Evolutionary conservation across 1,140 invertebrate species (phyloP).

Genomic region (Cydia fagiglandana): DNA sequence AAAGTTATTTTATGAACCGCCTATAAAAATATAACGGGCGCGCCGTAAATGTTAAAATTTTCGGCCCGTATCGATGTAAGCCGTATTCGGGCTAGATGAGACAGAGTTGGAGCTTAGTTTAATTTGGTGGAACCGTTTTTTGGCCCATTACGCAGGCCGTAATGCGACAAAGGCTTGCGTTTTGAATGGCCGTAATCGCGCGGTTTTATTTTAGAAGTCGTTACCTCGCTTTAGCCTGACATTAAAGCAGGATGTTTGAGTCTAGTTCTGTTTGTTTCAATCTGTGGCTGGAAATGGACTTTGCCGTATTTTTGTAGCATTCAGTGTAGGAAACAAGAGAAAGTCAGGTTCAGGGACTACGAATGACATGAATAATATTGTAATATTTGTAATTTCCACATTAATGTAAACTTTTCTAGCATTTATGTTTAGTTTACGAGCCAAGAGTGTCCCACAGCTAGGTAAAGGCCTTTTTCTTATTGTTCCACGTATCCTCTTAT

Average conservation of each 20-base stretch:
- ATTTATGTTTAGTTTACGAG: too few relatives aligned
- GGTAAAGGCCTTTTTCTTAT: too few relatives aligned
- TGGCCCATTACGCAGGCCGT: slow-evolving; percentile 47
- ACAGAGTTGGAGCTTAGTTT: slow-evolving; percentile 50
- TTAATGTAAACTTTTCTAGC: too few relatives aligned
- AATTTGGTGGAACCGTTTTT: slow-evolving; percentile 55
- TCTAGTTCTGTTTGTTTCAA: slow-evolving; percentile 5
- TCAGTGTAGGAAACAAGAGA: too few relatives aligned
- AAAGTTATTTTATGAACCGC: slow-evolving; percentile 64
- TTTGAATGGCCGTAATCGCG: slow-evolving; percentile 42
- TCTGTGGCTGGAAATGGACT: not conserved
- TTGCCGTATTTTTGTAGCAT: not conserved
- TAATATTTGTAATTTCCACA: too few relatives aligned
- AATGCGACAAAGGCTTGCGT: slow-evolving; percentile 41
- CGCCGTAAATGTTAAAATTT: slow-evolving; percentile 57
- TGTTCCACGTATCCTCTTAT: too few relatives aligned
- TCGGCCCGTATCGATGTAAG: slow-evolving; percentile 54
- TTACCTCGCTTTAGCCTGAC: slow-evolving; percentile 5
- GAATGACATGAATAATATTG: too few relatives aligned
- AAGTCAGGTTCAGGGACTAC: too few relatives aligned
- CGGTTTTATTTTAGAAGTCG: slow-evolving; percentile 28
- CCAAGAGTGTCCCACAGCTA: too few relatives aligned
- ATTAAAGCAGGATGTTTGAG: slow-evolving; percentile 34
- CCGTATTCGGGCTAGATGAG: slow-evolving; percentile 45
- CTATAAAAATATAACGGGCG: slow-evolving; percentile 65